A percentile compares a stretch with the other conserved stretches of the same genome.
These are phyloP conservation scores for Leptinotarsa juncta DNA, from an alignment of 2,888 invertebrate genomes.

Conservation along the genomic window DNA sequence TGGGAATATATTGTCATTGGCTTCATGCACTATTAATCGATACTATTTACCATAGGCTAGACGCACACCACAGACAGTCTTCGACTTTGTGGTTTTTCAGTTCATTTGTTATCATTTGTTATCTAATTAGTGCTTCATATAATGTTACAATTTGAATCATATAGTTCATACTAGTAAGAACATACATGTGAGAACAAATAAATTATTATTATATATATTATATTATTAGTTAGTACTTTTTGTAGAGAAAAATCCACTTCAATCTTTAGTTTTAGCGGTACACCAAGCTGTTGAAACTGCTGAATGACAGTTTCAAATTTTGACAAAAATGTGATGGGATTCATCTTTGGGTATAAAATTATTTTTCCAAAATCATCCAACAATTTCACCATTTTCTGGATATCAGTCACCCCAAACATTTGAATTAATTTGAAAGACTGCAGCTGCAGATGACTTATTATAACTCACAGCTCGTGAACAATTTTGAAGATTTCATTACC, in stretches of 20 bases:
- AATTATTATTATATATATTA: too few relatives aligned
- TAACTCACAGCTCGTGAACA: not conserved
- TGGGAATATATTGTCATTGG: too few relatives aligned
- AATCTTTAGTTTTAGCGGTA: not conserved
- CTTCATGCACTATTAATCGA: too few relatives aligned
- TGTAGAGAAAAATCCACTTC: not conserved
- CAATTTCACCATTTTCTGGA: not conserved
- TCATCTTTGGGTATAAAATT: conserved; percentile 1
- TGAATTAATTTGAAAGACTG: not conserved
- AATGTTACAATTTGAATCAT: too few relatives aligned
- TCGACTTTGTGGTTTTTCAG: too few relatives aligned
- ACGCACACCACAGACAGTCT: too few relatives aligned
- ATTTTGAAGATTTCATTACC: not conserved
- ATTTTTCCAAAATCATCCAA: conserved; percentile 7
- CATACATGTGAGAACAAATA: too few relatives aligned
- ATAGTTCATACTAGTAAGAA: too few relatives aligned
- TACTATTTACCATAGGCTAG: too few relatives aligned
- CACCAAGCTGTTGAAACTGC: not conserved
- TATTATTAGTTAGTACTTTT: not conserved
- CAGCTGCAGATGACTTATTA: not conserved
- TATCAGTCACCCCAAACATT: not conserved
- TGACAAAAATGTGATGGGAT: not conserved
- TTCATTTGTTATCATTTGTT: too few relatives aligned
- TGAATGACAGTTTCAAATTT: conserved; percentile 6
- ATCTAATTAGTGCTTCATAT: too few relatives aligned